Conservation (phyloP, 2,888 invertebrate genomes). For the Brachyptera putata region DNA sequence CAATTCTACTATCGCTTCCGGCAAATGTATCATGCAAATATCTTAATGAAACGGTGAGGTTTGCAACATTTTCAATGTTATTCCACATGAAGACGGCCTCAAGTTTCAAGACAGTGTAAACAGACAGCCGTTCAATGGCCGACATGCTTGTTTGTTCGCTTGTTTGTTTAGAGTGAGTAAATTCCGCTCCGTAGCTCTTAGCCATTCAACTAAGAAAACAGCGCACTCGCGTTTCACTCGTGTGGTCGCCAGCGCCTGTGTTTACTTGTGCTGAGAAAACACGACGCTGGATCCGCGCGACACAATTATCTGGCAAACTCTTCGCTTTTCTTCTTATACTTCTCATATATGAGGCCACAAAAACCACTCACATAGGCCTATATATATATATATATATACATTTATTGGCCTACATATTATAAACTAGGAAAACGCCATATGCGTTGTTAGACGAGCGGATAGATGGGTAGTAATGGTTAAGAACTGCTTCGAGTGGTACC, state of each 20-base stretch:
- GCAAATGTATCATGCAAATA: neutral
- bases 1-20: too few species aligned
- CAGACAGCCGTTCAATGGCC: neutral
- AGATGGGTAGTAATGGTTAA: too few species aligned
- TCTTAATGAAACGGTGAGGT: too few species aligned
- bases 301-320: too few species aligned
- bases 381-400: neutral
- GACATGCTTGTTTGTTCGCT: conserved; percentile 14
- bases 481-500: too few species aligned
- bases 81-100: neutral
- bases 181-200: neutral
- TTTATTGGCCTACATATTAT: too few species aligned
- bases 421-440: too few species aligned
- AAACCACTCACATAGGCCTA: too few species aligned
- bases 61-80: conserved; percentile 3
- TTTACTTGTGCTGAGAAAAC: neutral
- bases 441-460: too few species aligned
- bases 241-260: neutral
- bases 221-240: neutral
- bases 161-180: conserved; percentile 12
- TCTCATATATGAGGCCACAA: too few species aligned
- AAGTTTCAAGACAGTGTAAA: conserved; percentile 8
- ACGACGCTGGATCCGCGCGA: too few species aligned
- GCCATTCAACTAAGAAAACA: conserved; percentile 18
- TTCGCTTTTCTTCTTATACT: too few species aligned